These are phyloP conservation scores for Philereme transversata DNA, from an alignment of 2,888 invertebrate species.

Conservation along the genomic window DNA sequence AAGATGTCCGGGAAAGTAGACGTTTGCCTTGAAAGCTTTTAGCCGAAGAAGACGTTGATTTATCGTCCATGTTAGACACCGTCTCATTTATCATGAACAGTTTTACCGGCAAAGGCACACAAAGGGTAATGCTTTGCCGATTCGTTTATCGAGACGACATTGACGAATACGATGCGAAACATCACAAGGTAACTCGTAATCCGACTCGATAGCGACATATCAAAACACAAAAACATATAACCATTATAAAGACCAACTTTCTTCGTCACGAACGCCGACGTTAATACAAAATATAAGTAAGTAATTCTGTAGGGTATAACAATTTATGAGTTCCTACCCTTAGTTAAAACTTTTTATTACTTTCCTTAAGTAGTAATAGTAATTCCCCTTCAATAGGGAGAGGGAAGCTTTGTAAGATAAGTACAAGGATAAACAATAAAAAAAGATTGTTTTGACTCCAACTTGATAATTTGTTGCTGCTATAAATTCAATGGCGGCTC, in stretches of 20 bases:
- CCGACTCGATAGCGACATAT: constrained; percentile 1
- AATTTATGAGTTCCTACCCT: constrained; percentile 48
- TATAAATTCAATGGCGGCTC: constrained; percentile 52
- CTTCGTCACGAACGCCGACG: constrained; percentile 27
- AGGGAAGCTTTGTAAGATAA: constrained; percentile 38
- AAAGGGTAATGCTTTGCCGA: constrained; percentile 65
- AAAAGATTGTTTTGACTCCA: constrained; percentile 44
- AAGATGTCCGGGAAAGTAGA: constrained; percentile 43
- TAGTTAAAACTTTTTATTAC: constrained; percentile 51
- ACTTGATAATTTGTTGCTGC: constrained; percentile 51
- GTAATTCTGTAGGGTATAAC: constrained; percentile 43
- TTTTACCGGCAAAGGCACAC: constrained; percentile 64
- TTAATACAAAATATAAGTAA: constrained; percentile 37
- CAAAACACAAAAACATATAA: not conserved
- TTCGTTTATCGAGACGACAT: constrained; percentile 65
- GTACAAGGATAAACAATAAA: constrained; percentile 45
- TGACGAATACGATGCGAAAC: constrained; percentile 60
- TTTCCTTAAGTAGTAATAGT: constrained; percentile 43
- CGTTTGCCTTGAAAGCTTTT: constrained; percentile 50
- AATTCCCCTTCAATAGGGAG: constrained; percentile 39
- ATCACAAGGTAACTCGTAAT: constrained; percentile 40
- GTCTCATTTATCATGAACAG: constrained; percentile 70
- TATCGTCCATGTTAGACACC: constrained; percentile 64
- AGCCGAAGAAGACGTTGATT: constrained; percentile 62
- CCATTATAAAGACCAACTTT: not conserved